Percentiles rank a stretch among this genome's conserved stretches.
Conservation (phyloP, 2,113 vertebrate species). For the Coturnix japonica region DNA sequence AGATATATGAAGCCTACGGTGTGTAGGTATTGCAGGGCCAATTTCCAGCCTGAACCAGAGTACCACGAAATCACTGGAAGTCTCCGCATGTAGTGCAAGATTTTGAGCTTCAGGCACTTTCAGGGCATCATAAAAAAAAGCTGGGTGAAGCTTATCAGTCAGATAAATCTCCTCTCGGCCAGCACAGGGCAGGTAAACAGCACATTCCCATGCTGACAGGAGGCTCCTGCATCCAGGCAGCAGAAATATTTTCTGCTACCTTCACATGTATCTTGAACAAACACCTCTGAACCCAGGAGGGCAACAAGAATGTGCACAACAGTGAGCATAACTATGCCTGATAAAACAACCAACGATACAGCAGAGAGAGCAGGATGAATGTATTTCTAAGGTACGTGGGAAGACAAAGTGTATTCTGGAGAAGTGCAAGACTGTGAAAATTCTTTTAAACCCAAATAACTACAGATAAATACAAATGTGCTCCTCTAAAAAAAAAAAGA, state of each 20-base stretch:
- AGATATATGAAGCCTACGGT: neutral
- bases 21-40: neutral
- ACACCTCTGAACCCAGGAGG: too few species aligned
- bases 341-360: neutral
- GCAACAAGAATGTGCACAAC: neutral
- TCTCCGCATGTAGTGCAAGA: fast-evolving
- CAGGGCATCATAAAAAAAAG: neutral
- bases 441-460: neutral
- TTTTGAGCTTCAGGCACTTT: neutral
- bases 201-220: fast-evolving
- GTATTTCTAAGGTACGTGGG: neutral
- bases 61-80: neutral
- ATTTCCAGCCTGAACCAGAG: neutral
- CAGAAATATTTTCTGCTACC: fast-evolving
- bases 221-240: neutral
- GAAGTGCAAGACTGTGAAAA: neutral
- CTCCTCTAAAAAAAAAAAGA: neutral
- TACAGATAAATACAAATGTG: neutral
- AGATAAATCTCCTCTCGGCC: neutral
- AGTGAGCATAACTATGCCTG: fast-evolving
- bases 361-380: neutral
- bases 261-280: fast-evolving
- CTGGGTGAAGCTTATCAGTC: fast-evolving
- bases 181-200: fast-evolving
- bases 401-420: neutral